These are phyloP conservation scores for Athalia cordata DNA, from an alignment of 2,888 invertebrate species.

Conservation along the genomic window DNA sequence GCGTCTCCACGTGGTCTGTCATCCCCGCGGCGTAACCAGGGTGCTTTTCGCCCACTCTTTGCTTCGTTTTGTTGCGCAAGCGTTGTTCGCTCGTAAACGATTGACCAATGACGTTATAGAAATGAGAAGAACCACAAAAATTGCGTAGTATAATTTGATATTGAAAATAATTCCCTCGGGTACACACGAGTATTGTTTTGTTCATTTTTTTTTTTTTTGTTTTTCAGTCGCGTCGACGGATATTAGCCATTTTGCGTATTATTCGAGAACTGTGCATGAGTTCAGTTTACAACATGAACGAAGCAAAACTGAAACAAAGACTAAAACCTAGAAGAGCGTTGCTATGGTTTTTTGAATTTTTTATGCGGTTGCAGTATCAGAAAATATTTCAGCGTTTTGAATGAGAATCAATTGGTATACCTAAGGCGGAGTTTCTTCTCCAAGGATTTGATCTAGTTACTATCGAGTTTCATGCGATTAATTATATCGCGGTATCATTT, in stretches of 20 bases:
- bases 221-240: not conserved
- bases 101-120: not conserved
- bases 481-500: too few species aligned
- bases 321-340: not conserved
- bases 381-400: too few species aligned
- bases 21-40: conserved; percentile 37
- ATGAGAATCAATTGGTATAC: too few species aligned
- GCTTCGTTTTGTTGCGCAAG: not conserved
- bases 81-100: not conserved
- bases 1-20: conserved; percentile 66
- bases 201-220: not conserved
- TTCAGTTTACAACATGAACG: too few species aligned
- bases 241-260: not conserved
- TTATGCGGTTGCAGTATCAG: too few species aligned
- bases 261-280: too few species aligned
- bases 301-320: not conserved
- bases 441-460: too few species aligned
- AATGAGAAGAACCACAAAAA: not conserved
- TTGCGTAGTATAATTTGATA: conserved; percentile 18
- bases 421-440: too few species aligned
- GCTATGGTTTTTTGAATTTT: too few species aligned
- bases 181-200: not conserved
- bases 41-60: not conserved
- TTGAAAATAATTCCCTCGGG: conserved; percentile 5
- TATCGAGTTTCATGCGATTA: too few species aligned